Evolutionary conservation across 1,140 invertebrate genomes (phyloP), one percentile per base, ranked within the genome.

Genomic region (Berghia stephanieae): DNA sequence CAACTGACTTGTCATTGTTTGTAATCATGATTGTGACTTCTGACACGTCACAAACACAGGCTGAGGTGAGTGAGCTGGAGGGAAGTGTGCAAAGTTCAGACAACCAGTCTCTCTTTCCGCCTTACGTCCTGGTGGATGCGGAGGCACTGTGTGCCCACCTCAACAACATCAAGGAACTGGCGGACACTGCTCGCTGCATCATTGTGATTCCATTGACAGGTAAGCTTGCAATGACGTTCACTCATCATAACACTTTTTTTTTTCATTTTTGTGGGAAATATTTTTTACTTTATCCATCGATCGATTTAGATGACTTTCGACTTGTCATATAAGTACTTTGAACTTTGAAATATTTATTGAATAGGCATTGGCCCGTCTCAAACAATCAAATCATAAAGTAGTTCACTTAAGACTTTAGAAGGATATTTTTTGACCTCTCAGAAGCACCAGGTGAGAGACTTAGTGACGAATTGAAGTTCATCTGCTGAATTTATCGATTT

Each of bases 171-270:
- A 96, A 95, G 84, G 93, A 94, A 80, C 89, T 98, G 43, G 92
- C 95, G 5, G 91, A 91, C 82, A 91, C 93, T 0, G 93, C 93
- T 75, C 93, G 94, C 83, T 95, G 95, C 84, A 93, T 96, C 75
- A 90, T 96, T 40, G 90, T 96, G 31, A 93, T 96, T 79, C 95
- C 95, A 4, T 91, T 92, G 83, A 92, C 93, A 85, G 94, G 95
- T 95, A 84, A 91, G 91, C 16, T 40, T 1, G 18, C n/a, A 40
- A 60, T 6, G n/a, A 24, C n/a, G 34, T 31, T 1, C 13, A 27
- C 27, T 63, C 21, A 31, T 36, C 42, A 31, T 60, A 27, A 8
- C 27, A 18, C 36, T 38, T 38, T 68, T 34, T 16, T 63, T 63
- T 27, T 16, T 63, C 16, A 16, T 63, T 31, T 63, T 10, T 31